phyloP scores from a whole-genome alignment of 2,113 vertebrate genomes.

The Melospiza melodia region DNA sequence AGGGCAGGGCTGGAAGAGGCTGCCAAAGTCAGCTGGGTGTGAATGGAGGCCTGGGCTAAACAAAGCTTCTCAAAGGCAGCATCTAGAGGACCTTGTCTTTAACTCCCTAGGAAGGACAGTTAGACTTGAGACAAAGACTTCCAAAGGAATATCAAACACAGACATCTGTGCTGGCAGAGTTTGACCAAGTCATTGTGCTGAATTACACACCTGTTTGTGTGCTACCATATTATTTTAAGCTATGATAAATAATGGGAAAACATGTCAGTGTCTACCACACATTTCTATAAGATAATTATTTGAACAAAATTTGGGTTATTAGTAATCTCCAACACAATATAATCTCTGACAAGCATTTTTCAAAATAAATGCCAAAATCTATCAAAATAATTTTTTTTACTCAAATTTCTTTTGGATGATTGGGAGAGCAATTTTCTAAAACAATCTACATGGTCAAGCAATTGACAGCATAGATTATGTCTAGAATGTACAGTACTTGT shows the following conservation, averaged over 20 bases:
- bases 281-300: background rate
- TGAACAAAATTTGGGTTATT: background rate
- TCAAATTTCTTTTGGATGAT: background rate
- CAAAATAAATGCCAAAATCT: background rate
- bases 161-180: background rate
- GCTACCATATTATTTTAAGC: background rate
- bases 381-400: background rate
- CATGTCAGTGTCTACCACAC: background rate
- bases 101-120: background rate
- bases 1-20: background rate
- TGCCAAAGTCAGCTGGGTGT: background rate
- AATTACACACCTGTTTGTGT: background rate
- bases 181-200: background rate
- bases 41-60: background rate
- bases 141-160: background rate
- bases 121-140: background rate
- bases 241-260: background rate
- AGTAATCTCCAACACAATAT: background rate
- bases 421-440: background rate
- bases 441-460: background rate
- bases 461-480: background rate
- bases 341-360: background rate
- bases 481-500: background rate
- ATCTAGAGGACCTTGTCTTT: background rate
- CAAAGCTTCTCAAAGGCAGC: background rate